Conservation (phyloP, 2,797 vertebrate species). For the Hephaestus fuliginosus region DNA sequence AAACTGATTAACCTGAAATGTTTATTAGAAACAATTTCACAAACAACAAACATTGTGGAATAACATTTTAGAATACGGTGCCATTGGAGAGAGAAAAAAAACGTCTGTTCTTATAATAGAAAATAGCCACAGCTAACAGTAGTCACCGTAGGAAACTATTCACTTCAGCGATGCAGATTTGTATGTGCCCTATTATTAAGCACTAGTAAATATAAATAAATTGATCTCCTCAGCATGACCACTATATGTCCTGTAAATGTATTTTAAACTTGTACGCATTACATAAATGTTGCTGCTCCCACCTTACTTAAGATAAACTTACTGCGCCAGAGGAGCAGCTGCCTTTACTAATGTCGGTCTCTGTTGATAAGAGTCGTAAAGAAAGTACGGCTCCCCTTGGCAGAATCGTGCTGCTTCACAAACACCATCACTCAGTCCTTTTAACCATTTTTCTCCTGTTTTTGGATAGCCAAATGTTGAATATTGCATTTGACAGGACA, state of each 20-base stretch:
- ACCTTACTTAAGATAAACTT: conserved; percentile 40
- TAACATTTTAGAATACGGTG: conserved; percentile 10
- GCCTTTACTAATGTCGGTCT: conserved; percentile 28
- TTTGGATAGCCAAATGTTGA: conserved; percentile 33
- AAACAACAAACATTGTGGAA: not conserved
- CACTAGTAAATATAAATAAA: conserved; percentile 13
- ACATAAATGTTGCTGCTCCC: conserved; percentile 16
- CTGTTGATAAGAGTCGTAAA: conserved; percentile 43
- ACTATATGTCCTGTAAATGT: not conserved
- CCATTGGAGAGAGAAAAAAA: not conserved
- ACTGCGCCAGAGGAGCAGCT: conserved; percentile 43
- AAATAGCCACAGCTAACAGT: conserved; percentile 10
- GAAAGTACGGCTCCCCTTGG: conserved; percentile 21
- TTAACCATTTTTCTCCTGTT: conserved; percentile 21
- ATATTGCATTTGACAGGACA: conserved; percentile 52
- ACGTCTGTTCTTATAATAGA: conserved; percentile 2
- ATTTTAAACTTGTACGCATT: conserved; percentile 8
- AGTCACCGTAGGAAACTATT: not conserved
- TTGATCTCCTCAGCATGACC: not conserved
- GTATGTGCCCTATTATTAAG: conserved; percentile 6
- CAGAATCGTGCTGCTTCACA: conserved; percentile 32
- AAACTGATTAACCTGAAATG: not conserved
- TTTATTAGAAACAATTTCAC: not conserved
- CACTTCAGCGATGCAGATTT: not conserved
- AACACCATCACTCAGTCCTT: conserved; percentile 34